Evolutionary conservation across 2,797 vertebrate genomes (phyloP).

Genomic region (Peromyscus eremicus): DNA sequence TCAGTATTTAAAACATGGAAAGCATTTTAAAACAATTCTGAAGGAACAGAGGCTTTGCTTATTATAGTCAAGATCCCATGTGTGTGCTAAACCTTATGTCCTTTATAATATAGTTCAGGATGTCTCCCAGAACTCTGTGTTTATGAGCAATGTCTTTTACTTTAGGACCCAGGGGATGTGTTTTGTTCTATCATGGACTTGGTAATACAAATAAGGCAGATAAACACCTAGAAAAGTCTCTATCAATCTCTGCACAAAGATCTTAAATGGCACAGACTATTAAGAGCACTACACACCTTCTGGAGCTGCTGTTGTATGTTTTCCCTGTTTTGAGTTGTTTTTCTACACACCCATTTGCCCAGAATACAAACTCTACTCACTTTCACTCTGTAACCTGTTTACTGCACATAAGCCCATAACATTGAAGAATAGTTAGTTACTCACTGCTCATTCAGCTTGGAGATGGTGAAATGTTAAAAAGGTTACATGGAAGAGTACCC

Average conservation of each 20-base stretch:
- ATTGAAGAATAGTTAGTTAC: not conserved
- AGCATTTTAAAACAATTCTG: not conserved
- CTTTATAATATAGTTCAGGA: not conserved
- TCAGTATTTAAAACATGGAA: not conserved
- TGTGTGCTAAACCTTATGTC: not conserved
- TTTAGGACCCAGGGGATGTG: not conserved
- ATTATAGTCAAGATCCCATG: not conserved
- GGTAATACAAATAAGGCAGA: not conserved
- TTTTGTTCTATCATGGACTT: not conserved
- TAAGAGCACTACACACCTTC: not conserved
- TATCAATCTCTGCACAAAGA: not conserved
- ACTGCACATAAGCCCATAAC: not conserved
- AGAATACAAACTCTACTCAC: not conserved
- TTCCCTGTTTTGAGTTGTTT: not conserved
- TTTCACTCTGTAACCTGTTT: not conserved
- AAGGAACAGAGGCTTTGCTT: not conserved
- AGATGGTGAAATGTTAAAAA: not conserved
- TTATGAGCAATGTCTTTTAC: not conserved
- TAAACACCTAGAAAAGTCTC: not conserved
- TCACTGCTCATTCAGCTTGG: not conserved
- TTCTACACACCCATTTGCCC: not conserved
- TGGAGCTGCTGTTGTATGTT: not conserved
- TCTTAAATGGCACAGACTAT: not conserved
- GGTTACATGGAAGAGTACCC: not conserved
- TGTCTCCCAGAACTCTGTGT: not conserved